Conservation (phyloP, 2,113 vertebrate species). For the Neodontobutis hainanensis region DNA sequence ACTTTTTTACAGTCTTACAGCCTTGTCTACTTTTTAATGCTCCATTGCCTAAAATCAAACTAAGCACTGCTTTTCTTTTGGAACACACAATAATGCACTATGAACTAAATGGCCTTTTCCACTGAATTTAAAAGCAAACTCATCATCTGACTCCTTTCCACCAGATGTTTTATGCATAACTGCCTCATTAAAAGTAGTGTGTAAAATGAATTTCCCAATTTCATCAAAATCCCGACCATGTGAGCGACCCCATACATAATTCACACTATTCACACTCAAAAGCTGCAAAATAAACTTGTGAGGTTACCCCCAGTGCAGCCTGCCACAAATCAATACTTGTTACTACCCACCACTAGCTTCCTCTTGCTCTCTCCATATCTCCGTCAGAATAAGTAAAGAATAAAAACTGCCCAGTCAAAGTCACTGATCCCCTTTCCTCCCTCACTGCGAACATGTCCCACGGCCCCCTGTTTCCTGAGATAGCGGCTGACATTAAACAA, state of each 20-base stretch:
- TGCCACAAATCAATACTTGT: conserved; percentile 63
- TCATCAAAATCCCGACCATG: too few species aligned
- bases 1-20: too few species aligned
- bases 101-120: too few species aligned
- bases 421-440: conserved; percentile 2
- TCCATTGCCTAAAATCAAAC: too few species aligned
- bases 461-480: conserved; percentile 40
- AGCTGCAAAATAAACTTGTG: conserved; percentile 50
- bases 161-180: too few species aligned
- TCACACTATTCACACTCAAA: conserved; percentile 33
- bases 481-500: conserved; percentile 34
- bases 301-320: conserved; percentile 55
- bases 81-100: too few species aligned
- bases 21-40: too few species aligned
- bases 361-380: conserved; percentile 22
- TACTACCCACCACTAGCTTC: conserved; percentile 55
- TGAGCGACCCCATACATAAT: conserved; percentile 15
- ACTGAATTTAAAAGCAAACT: too few species aligned
- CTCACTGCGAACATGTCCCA: conserved; percentile 13
- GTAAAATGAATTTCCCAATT: too few species aligned
- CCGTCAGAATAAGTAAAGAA: neutral
- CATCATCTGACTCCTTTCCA: too few species aligned
- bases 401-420: conserved; percentile 29
- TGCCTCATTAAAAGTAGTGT: too few species aligned
- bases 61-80: too few species aligned